Evolutionary conservation across 2,113 vertebrate species (phyloP).

Genomic region (Agapornis roseicollis): DNA sequence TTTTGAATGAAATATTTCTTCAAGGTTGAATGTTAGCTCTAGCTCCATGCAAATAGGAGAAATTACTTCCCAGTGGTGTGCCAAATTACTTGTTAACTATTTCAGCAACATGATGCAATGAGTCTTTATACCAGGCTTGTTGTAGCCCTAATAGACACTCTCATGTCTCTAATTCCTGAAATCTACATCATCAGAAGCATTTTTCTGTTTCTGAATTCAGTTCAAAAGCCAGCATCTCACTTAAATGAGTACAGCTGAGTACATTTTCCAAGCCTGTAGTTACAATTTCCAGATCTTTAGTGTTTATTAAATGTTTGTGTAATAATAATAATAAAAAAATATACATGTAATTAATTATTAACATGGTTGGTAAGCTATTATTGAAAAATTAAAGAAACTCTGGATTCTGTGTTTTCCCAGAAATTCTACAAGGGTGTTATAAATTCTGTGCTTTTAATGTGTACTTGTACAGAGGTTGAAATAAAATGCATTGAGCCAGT

Average conservation of each 20-base stretch:
- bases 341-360: not conserved
- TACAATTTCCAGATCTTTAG: not conserved
- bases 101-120: not conserved
- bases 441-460: not conserved
- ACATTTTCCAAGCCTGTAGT: not conserved
- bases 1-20: conserved; percentile 59
- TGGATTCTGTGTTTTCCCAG: not conserved
- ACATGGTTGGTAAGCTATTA: not conserved
- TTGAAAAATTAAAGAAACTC: not conserved
- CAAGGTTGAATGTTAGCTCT: conserved; percentile 28
- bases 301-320: not conserved
- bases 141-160: not conserved
- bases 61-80: conserved; percentile 49
- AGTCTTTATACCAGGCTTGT: conserved; percentile 24
- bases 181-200: not conserved
- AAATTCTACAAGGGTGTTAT: not conserved
- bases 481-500: not conserved
- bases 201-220: not conserved
- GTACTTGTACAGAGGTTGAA: not conserved
- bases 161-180: conserved; percentile 23
- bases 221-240: conserved; percentile 7
- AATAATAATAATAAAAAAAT: not conserved
- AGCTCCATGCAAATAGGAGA: conserved; percentile 1
- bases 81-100: conserved; percentile 60
- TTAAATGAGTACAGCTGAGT: not conserved